Percentiles rank a stretch among this genome's conserved stretches.
These are phyloP conservation scores for Hyperoodon ampullatus DNA, from an alignment of 2,113 vertebrate genomes.

Conservation along the genomic window DNA sequence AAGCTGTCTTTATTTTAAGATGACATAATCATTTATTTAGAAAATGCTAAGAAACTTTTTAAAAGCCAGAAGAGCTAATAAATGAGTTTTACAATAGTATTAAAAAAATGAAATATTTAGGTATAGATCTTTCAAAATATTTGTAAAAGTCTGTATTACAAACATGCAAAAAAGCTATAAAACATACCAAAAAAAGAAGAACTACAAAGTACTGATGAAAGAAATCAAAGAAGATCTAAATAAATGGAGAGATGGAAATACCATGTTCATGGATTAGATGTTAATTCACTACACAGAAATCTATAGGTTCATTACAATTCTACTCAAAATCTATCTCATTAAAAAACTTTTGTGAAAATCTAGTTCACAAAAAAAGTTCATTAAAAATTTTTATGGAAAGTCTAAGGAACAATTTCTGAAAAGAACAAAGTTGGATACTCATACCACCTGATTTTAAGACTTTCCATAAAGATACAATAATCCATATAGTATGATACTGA, in stretches of 20 bases:
- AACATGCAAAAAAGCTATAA: not conserved
- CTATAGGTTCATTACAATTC: not conserved
- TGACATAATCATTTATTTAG: not conserved
- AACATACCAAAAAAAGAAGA: not conserved
- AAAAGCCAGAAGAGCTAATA: not conserved
- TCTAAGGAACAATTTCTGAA: not conserved
- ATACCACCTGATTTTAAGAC: not conserved
- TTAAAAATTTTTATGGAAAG: not conserved
- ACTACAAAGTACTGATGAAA: not conserved
- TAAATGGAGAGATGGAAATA: not conserved
- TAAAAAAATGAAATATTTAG: not conserved
- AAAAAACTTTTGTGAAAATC: not conserved
- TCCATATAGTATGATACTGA: not conserved
- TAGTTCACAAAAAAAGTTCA: not conserved
- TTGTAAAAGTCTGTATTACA: not conserved
- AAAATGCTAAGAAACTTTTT: not conserved
- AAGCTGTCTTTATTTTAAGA: constrained; percentile 24
- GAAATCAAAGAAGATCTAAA: not conserved
- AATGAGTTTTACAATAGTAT: not conserved
- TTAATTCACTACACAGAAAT: not conserved
- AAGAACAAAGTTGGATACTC: not conserved
- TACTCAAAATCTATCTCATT: not conserved
- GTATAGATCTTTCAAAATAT: not conserved
- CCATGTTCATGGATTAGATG: not conserved
- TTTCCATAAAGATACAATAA: not conserved